Percentiles rank a stretch among this genome's conserved stretches.
These are phyloP conservation scores for Eupeodes corollae DNA, from an alignment of 1,140 invertebrate genomes.

Conservation along the genomic window DNA sequence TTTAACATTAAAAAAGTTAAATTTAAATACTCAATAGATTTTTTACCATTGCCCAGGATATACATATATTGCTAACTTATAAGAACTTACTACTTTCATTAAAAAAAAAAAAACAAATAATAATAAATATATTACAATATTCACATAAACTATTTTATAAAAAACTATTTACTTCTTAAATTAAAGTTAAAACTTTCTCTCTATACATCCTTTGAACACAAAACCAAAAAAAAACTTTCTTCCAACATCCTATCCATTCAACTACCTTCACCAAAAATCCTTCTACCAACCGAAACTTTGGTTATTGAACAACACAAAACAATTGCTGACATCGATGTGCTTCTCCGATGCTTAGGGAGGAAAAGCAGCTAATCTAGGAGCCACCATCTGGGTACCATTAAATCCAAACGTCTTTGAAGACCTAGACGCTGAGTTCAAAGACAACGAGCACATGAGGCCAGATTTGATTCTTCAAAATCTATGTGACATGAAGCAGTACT, in stretches of 20 bases:
- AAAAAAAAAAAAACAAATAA: too few relatives aligned
- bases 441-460: constrained; percentile 23
- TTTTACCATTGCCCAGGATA: too few relatives aligned
- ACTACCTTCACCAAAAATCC: not conserved
- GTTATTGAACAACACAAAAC: not conserved
- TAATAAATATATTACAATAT: too few relatives aligned
- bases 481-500: constrained; percentile 32
- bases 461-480: constrained; percentile 24
- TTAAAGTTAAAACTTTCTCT: too few relatives aligned
- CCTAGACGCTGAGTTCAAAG: constrained; percentile 10
- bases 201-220: too few relatives aligned
- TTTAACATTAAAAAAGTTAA: too few relatives aligned
- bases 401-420: constrained; percentile 17
- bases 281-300: not conserved
- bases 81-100: too few relatives aligned
- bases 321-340: not conserved
- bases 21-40: too few relatives aligned
- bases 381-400: constrained; percentile 66
- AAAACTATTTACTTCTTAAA: too few relatives aligned
- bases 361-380: constrained; percentile 57
- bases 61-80: too few relatives aligned
- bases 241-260: not conserved
- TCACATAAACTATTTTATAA: too few relatives aligned
- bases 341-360: constrained; percentile 44
- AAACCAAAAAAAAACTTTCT: not conserved